Conservation (phyloP, 2,888 invertebrate genomes). For the Tetropium fuscum region DNA sequence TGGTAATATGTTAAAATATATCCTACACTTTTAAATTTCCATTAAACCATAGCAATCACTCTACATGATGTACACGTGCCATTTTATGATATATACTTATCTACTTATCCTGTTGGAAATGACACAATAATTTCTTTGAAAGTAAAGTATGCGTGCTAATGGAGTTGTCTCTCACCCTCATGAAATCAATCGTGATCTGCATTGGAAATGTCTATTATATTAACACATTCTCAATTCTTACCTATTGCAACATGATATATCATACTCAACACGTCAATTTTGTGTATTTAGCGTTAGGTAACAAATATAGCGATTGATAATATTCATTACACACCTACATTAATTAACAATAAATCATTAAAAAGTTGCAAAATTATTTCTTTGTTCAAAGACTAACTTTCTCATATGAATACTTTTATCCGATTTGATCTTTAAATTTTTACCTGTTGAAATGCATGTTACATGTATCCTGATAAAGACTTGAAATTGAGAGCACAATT, state of each 20-base stretch:
- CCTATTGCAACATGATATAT: constrained; percentile 48
- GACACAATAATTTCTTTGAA: constrained; percentile 39
- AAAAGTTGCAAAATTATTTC: constrained; percentile 26
- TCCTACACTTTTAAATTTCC: neutral
- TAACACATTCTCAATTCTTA: constrained; percentile 23
- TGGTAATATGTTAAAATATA: too few species aligned
- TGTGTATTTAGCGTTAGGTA: constrained; percentile 38
- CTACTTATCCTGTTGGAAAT: constrained; percentile 37
- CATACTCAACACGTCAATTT: constrained; percentile 43
- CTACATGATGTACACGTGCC: constrained; percentile 34
- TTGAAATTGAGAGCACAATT: neutral
- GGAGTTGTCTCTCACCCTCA: constrained; percentile 54
- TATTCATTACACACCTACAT: constrained; percentile 37
- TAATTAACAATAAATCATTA: constrained; percentile 28
- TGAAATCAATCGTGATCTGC: constrained; percentile 49
- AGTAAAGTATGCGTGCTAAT: constrained; percentile 49
- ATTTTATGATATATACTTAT: constrained; percentile 33
- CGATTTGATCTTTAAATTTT: neutral
- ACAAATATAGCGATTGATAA: constrained; percentile 41
- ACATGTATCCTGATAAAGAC: constrained; percentile 5
- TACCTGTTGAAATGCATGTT: neutral
- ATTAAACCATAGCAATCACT: neutral
- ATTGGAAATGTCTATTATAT: constrained; percentile 38
- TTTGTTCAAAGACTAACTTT: constrained; percentile 19
- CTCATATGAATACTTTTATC: constrained; percentile 1